phyloP scores from a whole-genome alignment of 2,797 vertebrate genomes.

The Selene dorsalis region DNA sequence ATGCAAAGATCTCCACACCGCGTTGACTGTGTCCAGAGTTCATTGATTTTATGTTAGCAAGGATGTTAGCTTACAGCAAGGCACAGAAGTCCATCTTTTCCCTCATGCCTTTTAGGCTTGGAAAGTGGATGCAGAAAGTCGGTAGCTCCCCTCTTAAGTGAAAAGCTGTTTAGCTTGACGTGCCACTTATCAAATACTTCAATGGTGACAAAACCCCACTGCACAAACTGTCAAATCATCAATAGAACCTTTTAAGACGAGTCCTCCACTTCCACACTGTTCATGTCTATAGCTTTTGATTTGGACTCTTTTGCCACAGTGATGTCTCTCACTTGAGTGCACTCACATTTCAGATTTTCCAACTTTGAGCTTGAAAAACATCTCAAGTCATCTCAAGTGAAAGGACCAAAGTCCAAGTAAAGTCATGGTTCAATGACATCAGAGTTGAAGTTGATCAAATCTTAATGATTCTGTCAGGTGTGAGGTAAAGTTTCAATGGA shows the following conservation, averaged over 20 bases:
- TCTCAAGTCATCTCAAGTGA: neutral
- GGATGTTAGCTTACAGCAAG: slow-evolving; percentile 19
- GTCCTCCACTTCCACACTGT: neutral
- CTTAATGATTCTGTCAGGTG: neutral
- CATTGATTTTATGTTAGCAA: slow-evolving; percentile 35
- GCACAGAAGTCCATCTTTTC: neutral
- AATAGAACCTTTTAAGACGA: neutral
- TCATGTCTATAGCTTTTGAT: neutral
- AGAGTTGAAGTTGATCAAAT: neutral
- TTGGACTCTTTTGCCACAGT: neutral
- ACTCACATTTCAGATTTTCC: neutral
- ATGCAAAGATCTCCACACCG: slow-evolving; percentile 6
- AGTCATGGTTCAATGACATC: neutral
- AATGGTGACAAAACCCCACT: neutral
- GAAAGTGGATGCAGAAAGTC: neutral
- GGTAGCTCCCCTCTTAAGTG: neutral
- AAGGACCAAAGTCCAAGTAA: neutral
- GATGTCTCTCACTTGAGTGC: neutral
- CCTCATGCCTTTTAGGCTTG: neutral
- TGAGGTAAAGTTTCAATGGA: neutral
- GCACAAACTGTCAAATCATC: neutral
- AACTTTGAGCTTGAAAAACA: neutral
- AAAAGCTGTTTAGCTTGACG: neutral
- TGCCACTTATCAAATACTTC: neutral
- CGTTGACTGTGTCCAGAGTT: neutral